Conservation (phyloP, 2,888 invertebrate genomes). For the Sialis fuliginosa region DNA sequence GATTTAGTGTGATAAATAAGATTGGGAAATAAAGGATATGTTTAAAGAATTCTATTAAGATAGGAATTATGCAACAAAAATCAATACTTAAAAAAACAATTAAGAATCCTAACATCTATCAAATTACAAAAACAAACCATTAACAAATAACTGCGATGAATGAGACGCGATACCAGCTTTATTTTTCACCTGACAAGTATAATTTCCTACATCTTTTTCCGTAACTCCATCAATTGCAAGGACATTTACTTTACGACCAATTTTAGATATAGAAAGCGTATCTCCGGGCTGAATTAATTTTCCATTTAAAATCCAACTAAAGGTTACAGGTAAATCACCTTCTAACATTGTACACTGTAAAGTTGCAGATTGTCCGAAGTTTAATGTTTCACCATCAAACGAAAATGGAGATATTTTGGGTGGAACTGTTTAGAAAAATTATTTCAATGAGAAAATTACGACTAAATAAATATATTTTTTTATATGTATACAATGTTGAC, state of each 20-base stretch:
- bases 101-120: neutral
- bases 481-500: no score
- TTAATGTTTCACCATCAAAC: constrained; percentile 39
- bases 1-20: no score
- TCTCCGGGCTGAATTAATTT: constrained; percentile 29
- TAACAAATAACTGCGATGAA: constrained; percentile 33
- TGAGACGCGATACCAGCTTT: constrained; percentile 32
- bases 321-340: constrained; percentile 41
- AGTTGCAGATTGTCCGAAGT: constrained; percentile 39
- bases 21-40: no score
- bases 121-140: constrained; percentile 28
- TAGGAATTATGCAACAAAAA: neutral
- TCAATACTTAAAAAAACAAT: constrained; percentile 1
- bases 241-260: constrained; percentile 33
- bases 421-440: constrained; percentile 33
- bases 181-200: constrained; percentile 39
- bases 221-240: constrained; percentile 35
- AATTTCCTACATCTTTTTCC: constrained; percentile 39
- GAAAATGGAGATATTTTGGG: constrained; percentile 35
- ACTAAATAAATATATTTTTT: no score
- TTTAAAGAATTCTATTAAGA: neutral
- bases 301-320: constrained; percentile 40
- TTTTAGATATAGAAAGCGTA: constrained; percentile 43
- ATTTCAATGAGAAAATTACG: no score
- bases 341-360: constrained; percentile 40